Evolutionary conservation across 2,797 vertebrate species (phyloP).

Genomic region (Argyrosomus regius): DNA sequence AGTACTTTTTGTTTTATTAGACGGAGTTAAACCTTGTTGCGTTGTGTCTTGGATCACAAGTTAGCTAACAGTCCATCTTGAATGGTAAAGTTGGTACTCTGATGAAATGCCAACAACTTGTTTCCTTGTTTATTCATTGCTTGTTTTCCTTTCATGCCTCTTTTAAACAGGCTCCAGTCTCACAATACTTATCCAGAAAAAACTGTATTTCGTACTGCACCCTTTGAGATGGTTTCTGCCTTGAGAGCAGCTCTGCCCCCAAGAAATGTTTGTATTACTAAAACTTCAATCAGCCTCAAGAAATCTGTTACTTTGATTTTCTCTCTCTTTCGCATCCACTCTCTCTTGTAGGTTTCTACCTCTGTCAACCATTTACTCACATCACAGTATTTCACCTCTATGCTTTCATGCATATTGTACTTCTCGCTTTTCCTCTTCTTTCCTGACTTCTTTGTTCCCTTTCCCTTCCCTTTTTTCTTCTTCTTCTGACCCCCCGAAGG

Average conservation of each 20-base stretch:
- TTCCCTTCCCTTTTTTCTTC: conserved; percentile 18
- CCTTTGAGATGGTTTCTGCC: conserved; percentile 34
- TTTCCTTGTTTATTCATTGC: conserved; percentile 8
- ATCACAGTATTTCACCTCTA: conserved; percentile 5
- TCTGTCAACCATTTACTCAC: conserved; percentile 2
- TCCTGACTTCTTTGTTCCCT: conserved; percentile 5
- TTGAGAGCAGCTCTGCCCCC: conserved; percentile 15
- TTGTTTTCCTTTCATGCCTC: conserved; percentile 21
- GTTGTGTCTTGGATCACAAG: conserved; percentile 8
- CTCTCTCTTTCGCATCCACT: conserved; percentile 17
- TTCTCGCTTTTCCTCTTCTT: conserved; percentile 8
- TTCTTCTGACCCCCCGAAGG: conserved; percentile 41
- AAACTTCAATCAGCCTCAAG: conserved; percentile 47
- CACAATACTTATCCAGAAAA: conserved; percentile 16
- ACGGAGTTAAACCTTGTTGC: neutral
- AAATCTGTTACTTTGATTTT: conserved; percentile 30
- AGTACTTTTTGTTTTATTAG: conserved; percentile 10
- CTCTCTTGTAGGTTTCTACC: conserved; percentile 5
- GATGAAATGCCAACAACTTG: conserved; percentile 5
- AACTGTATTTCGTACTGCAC: neutral
- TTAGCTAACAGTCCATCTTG: neutral
- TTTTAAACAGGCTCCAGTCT: conserved; percentile 40
- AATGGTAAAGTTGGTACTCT: neutral
- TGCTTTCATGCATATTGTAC: neutral
- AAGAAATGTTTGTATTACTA: conserved; percentile 55